A percentile compares a stretch with the other conserved stretches of the same genome.
Evolutionary conservation across 2,888 invertebrate species (phyloP).

Genomic region (Drosophila cyrtoloma): DNA sequence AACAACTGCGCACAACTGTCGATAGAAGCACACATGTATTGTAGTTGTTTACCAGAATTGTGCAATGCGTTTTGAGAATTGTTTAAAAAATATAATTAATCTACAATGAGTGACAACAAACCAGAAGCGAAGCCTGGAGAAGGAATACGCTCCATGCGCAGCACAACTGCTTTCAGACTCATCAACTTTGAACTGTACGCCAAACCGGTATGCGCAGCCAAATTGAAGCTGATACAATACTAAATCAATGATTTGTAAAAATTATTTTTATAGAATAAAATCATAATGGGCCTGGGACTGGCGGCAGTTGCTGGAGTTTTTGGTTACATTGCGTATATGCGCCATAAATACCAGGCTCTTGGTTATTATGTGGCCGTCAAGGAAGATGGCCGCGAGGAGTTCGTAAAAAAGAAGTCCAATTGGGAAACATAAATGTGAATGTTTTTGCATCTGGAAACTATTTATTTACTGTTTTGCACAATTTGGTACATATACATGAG

Average conservation of each 20-base stretch:
- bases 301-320: constrained; percentile 90
- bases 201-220: constrained; percentile 91
- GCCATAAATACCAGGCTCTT: constrained; percentile 91
- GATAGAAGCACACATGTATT: constrained; percentile 21
- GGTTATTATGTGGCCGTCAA: constrained; percentile 93
- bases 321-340: constrained; percentile 94
- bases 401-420: constrained; percentile 88
- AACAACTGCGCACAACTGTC: constrained; percentile 2
- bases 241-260: neutral
- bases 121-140: constrained; percentile 67
- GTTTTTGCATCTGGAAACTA: constrained; percentile 49
- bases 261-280: constrained; percentile 89
- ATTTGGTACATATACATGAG: constrained; percentile 77
- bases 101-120: constrained; percentile 50
- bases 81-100: neutral
- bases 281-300: constrained; percentile 93
- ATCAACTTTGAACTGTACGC: constrained; percentile 96
- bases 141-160: constrained; percentile 81
- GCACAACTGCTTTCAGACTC: constrained; percentile 91
- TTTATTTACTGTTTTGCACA: constrained; percentile 79
- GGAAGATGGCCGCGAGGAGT: constrained; percentile 90
- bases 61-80: constrained; percentile 36
- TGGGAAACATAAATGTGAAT: constrained; percentile 87
- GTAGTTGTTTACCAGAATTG: constrained; percentile 45
- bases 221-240: constrained; percentile 53